These are phyloP conservation scores for Xanthia icteritia DNA, from an alignment of 2,888 invertebrate species.

Conservation along the genomic window DNA sequence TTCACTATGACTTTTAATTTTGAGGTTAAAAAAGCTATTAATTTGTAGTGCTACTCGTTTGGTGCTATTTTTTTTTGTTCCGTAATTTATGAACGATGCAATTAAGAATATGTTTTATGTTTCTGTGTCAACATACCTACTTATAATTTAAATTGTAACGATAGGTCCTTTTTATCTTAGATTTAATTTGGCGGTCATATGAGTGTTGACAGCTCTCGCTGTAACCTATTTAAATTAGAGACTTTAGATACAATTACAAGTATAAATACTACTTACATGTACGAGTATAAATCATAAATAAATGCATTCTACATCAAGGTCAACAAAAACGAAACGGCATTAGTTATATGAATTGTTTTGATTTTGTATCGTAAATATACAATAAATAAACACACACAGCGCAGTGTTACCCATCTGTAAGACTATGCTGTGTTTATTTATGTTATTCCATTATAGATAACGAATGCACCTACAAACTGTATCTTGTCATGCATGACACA, in stretches of 20 bases:
- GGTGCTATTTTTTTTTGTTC: conserved; percentile 45
- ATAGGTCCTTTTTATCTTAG: neutral
- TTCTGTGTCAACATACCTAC: neutral
- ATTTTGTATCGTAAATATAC: neutral
- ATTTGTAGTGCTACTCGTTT: conserved; percentile 32
- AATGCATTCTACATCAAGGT: conserved; percentile 29
- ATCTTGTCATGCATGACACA: neutral
- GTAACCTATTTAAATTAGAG: neutral
- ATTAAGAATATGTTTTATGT: conserved; percentile 33
- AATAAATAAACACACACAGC: no score
- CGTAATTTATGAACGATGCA: conserved; percentile 25
- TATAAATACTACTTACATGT: neutral
- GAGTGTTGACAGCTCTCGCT: neutral
- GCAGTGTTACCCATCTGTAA: neutral
- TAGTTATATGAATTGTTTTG: conserved; percentile 17
- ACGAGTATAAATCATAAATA: conserved; percentile 15
- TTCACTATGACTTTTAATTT: conserved; percentile 61
- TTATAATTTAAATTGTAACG: conserved; percentile 30
- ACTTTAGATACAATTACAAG: conserved; percentile 3
- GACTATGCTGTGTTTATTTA: neutral
- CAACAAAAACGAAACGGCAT: conserved; percentile 6
- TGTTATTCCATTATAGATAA: neutral
- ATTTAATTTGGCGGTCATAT: neutral
- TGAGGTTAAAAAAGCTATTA: conserved; percentile 61
- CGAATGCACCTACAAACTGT: neutral